phyloP scores from a whole-genome alignment of 2,888 invertebrate genomes.

The Chymomyza amoena region DNA sequence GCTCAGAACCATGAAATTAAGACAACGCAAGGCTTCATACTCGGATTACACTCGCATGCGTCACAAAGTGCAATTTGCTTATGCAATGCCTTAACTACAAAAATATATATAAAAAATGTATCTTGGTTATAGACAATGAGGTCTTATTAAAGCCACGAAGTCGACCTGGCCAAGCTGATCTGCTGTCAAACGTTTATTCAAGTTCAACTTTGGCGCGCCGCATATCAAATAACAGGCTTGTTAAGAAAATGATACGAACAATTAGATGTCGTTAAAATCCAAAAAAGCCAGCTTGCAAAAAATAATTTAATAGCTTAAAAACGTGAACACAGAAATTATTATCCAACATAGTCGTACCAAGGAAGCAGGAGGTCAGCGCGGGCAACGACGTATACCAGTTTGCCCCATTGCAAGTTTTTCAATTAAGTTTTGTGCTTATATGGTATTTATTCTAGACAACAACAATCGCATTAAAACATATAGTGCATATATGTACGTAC shows the following conservation, averaged over 20 bases:
- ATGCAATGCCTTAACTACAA: neutral
- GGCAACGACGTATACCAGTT: constrained; percentile 61
- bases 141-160: constrained; percentile 48
- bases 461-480: constrained; percentile 12
- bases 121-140: neutral
- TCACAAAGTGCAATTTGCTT: constrained; percentile 45
- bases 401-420: constrained; percentile 56
- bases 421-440: constrained; percentile 70
- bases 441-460: constrained; percentile 48
- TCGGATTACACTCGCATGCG: constrained; percentile 32
- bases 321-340: constrained; percentile 46
- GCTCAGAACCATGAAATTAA: constrained; percentile 5
- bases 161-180: constrained; percentile 35
- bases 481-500: neutral
- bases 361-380: constrained; percentile 68
- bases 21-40: constrained; percentile 8
- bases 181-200: constrained; percentile 71
- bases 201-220: constrained; percentile 54
- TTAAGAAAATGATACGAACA: constrained; percentile 39
- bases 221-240: constrained; percentile 68
- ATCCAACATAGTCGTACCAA: constrained; percentile 41
- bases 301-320: constrained; percentile 2
- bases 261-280: constrained; percentile 48
- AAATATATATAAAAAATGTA: neutral
- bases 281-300: constrained; percentile 49